phyloP scores from a whole-genome alignment of 2,797 vertebrate species.

The Malurus leucopterus region DNA sequence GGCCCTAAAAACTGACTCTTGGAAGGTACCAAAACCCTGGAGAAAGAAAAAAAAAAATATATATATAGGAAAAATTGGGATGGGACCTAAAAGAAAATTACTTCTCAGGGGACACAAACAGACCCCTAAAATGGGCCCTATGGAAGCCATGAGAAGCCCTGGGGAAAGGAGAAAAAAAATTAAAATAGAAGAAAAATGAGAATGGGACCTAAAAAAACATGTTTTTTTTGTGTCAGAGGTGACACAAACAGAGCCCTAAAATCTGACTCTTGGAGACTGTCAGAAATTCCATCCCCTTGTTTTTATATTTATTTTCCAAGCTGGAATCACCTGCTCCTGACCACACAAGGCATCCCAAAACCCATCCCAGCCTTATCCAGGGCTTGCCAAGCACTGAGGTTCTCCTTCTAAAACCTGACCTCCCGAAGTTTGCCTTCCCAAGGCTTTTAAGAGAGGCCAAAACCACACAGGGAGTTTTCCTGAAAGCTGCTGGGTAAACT shows the following conservation, averaged over 20 bases:
- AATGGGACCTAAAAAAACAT: no score
- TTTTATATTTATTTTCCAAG: fast-evolving
- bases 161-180: no score
- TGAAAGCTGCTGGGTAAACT: constrained; percentile 10
- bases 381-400: not conserved
- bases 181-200: no score
- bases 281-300: not conserved
- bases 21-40: not conserved
- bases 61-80: no score
- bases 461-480: constrained; percentile 1
- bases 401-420: not conserved
- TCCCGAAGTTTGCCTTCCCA: not conserved
- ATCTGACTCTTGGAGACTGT: not conserved
- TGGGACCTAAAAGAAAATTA: no score
- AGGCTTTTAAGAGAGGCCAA: constrained; percentile 40
- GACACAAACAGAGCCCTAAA: not conserved
- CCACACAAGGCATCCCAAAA: not conserved
- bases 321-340: not conserved
- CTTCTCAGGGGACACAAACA: no score
- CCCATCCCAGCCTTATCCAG: not conserved
- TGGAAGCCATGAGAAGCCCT: no score
- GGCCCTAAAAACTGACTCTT: not conserved
- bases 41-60: not conserved
- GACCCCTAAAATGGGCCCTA: no score
- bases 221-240: no score